These are phyloP conservation scores for Nebria brevicollis DNA, from an alignment of 2,888 invertebrate species.

Conservation along the genomic window DNA sequence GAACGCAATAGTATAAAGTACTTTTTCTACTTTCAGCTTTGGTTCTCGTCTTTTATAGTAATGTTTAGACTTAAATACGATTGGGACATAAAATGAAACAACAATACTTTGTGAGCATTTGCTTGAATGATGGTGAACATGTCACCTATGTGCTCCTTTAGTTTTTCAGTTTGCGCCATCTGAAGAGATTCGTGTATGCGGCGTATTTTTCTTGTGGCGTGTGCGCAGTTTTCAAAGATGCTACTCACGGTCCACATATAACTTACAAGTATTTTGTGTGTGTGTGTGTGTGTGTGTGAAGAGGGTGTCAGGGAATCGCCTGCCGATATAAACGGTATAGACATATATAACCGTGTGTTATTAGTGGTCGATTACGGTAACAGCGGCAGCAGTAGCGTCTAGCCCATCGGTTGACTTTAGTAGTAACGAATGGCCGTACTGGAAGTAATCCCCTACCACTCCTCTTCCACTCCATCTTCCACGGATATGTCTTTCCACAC, in stretches of 20 bases:
- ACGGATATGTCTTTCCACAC: constrained; percentile 9
- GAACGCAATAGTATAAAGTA: too few species aligned
- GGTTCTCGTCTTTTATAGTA: too few species aligned
- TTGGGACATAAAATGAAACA: too few species aligned
- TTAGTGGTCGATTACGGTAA: constrained; percentile 44
- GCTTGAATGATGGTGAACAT: too few species aligned
- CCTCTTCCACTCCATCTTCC: background rate
- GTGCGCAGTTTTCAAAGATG: constrained; percentile 15
- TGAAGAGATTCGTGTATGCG: background rate
- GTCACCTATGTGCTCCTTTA: too few species aligned
- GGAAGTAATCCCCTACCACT: constrained; percentile 5
- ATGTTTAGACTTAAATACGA: too few species aligned
- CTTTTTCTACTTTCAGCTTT: too few species aligned
- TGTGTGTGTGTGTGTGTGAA: background rate
- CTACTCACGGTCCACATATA: constrained; percentile 30
- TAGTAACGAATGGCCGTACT: constrained; percentile 13
- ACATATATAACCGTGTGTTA: constrained; percentile 43
- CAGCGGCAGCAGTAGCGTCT: constrained; percentile 16
- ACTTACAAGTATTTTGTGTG: constrained; percentile 22
- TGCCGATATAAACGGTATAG: constrained; percentile 41
- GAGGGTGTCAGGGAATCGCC: background rate
- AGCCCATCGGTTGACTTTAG: constrained; percentile 6
- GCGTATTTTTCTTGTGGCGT: background rate
- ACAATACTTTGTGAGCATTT: too few species aligned
- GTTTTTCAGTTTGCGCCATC: too few species aligned